These are phyloP conservation scores for Aplodontia rufa DNA, from an alignment of 2,113 vertebrate genomes.

Conservation along the genomic window DNA sequence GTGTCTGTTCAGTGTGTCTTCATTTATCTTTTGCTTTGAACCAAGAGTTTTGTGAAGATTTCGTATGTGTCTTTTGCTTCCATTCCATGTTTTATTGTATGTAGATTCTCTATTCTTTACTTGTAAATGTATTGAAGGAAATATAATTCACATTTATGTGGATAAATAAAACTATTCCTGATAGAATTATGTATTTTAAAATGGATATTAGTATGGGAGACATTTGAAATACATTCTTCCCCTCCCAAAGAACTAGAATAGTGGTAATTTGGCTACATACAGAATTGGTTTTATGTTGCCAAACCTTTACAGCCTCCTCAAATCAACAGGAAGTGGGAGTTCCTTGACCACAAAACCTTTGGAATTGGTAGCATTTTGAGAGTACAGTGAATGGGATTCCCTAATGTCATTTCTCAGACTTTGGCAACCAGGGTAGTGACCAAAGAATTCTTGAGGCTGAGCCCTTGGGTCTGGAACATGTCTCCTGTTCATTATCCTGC, in stretches of 20 bases:
- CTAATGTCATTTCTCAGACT: slow-evolving; percentile 57
- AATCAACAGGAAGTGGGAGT: slow-evolving; percentile 70
- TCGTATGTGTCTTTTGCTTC: slow-evolving; percentile 22
- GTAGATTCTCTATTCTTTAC: neutral
- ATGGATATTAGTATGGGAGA: neutral
- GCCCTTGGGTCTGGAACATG: slow-evolving; percentile 44
- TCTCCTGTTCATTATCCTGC: slow-evolving; percentile 53
- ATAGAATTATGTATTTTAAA: slow-evolving; percentile 1
- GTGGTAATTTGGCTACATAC: slow-evolving; percentile 34
- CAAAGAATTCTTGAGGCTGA: slow-evolving; percentile 62
- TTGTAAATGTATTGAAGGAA: slow-evolving; percentile 39
- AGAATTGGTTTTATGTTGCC: slow-evolving; percentile 59
- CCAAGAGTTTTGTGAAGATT: neutral
- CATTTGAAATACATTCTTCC: slow-evolving; percentile 39
- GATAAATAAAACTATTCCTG: slow-evolving; percentile 52
- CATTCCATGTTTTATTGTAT: slow-evolving; percentile 16
- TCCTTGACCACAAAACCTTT: slow-evolving; percentile 64
- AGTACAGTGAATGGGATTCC: slow-evolving; percentile 60
- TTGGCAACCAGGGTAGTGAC: slow-evolving; percentile 20
- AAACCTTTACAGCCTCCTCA: slow-evolving; percentile 45
- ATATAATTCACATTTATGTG: slow-evolving; percentile 48
- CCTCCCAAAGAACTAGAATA: slow-evolving; percentile 4
- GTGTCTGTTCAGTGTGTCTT: neutral
- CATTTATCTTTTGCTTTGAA: slow-evolving; percentile 10
- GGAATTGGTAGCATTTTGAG: slow-evolving; percentile 63